Conservation (phyloP, 2,888 invertebrate species). For the Sphinx pinastri region DNA sequence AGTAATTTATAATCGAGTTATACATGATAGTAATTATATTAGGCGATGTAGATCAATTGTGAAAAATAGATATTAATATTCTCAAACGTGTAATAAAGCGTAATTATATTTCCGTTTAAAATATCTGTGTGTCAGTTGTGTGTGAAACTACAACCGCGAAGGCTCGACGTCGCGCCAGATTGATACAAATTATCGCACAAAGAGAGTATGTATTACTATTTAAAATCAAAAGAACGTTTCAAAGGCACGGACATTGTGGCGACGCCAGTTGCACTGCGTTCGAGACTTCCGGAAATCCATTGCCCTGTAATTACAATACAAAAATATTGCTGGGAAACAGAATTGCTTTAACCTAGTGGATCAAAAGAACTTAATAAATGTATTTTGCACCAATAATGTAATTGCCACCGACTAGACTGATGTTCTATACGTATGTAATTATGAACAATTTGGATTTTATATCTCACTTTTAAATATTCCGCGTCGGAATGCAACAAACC, state of each 20-base stretch:
- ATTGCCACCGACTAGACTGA: conserved; percentile 32
- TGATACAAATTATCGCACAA: conserved; percentile 63
- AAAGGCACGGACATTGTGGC: conserved; percentile 42
- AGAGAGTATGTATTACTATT: conserved; percentile 51
- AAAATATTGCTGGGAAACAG: conserved; percentile 38
- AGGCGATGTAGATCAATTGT: no score
- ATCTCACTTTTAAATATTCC: conserved; percentile 30
- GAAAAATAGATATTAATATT: not conserved
- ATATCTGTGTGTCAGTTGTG: conserved; percentile 31
- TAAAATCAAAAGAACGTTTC: conserved; percentile 56
- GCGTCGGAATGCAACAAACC: conserved; percentile 33
- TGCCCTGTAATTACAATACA: conserved; percentile 62
- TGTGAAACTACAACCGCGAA: conserved; percentile 46
- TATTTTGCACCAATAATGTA: conserved; percentile 22
- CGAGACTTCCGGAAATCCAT: conserved; percentile 55
- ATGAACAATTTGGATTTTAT: conserved; percentile 36
- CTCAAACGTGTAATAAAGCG: not conserved
- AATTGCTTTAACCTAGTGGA: conserved; percentile 30
- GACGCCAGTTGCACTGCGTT: conserved; percentile 60
- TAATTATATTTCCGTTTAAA: conserved; percentile 28
- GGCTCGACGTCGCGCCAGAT: conserved; percentile 58
- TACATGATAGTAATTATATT: not conserved
- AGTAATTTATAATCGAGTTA: not conserved
- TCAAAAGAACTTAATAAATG: conserved; percentile 44
- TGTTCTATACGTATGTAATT: conserved; percentile 30